phyloP scores from a whole-genome alignment of 2,797 vertebrate genomes.

The Anabas testudineus region DNA sequence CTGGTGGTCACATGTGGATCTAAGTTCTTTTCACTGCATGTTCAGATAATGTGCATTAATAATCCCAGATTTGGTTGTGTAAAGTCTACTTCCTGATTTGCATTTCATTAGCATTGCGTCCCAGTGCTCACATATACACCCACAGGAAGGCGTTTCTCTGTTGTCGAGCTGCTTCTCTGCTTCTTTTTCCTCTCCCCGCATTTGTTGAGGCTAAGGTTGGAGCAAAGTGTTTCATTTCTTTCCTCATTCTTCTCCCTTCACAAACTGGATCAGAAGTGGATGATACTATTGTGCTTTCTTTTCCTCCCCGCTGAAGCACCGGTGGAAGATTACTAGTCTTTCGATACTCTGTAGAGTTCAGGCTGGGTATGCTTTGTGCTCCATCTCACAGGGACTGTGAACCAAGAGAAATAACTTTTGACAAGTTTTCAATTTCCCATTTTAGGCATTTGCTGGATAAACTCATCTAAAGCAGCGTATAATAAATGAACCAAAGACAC shows the following conservation, averaged over 20 bases:
- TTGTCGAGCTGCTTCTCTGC: constrained; percentile 21
- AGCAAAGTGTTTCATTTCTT: constrained; percentile 52
- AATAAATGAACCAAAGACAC: constrained; percentile 6
- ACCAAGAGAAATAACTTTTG: constrained; percentile 41
- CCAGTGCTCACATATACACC: constrained; percentile 3
- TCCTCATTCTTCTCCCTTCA: constrained; percentile 61
- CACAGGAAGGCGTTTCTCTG: constrained; percentile 12
- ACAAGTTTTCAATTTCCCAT: constrained; percentile 39
- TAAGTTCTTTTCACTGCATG: neutral
- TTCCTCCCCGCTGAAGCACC: constrained; percentile 39
- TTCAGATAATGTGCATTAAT: constrained; percentile 14
- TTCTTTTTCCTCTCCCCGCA: constrained; percentile 39
- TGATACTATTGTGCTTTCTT: constrained; percentile 65
- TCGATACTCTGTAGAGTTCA: constrained; percentile 47
- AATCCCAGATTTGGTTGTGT: constrained; percentile 1
- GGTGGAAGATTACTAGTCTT: constrained; percentile 60
- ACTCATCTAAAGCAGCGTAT: constrained; percentile 26
- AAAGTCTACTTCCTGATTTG: neutral
- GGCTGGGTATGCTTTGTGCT: constrained; percentile 53
- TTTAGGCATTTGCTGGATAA: constrained; percentile 37
- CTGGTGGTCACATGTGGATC: neutral
- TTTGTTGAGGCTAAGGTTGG: constrained; percentile 35
- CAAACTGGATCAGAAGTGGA: constrained; percentile 66
- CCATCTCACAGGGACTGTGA: constrained; percentile 38
- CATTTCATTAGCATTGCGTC: neutral